phyloP scores from a whole-genome alignment of 2,113 vertebrate genomes.

The Psephotus haematonotus region DNA sequence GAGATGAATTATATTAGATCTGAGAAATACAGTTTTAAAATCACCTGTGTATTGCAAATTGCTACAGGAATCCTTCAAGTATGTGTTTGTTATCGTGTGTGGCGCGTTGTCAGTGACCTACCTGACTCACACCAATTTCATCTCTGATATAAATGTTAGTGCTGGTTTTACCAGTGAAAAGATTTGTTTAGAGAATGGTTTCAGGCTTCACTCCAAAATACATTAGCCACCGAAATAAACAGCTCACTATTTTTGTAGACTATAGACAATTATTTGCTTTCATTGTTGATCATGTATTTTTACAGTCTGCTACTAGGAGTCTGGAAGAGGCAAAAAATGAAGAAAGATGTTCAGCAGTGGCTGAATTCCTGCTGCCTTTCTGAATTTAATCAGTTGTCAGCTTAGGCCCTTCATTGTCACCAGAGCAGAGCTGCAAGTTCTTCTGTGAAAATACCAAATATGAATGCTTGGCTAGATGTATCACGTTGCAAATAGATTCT shows the following conservation, averaged over 20 bases:
- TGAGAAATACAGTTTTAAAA: background rate
- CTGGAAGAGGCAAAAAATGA: background rate
- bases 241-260: background rate
- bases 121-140: background rate
- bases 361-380: slow-evolving; percentile 3
- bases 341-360: background rate
- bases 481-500: background rate
- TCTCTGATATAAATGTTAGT: background rate
- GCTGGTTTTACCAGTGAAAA: background rate
- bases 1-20: background rate
- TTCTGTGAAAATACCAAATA: background rate
- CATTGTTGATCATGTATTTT: background rate
- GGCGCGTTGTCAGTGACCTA: background rate
- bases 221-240: background rate
- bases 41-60: background rate
- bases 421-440: background rate
- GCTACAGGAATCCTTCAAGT: background rate
- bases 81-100: rapidly evolving
- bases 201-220: background rate
- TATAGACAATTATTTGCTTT: rapidly evolving
- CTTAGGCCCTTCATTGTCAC: background rate
- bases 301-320: background rate
- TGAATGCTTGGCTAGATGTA: background rate
- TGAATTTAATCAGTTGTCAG: background rate
- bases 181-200: background rate